Evolutionary conservation across 1,140 invertebrate species (phyloP), one percentile per base, ranked within the genome.

Genomic region (Lerema accius): DNA sequence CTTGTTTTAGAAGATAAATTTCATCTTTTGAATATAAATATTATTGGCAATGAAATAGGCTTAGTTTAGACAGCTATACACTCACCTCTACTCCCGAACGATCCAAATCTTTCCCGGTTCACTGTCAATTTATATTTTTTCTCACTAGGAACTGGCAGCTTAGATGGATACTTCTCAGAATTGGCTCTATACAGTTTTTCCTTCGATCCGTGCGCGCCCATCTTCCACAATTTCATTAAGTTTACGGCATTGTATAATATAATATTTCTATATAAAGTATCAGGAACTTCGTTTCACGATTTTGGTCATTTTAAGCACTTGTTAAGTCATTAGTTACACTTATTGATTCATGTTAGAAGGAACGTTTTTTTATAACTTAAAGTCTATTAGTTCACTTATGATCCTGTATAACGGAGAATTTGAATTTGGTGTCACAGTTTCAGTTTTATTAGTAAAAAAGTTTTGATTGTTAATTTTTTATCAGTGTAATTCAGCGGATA

Each of bases 151-250:
- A 90, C 86, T 11, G 89, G 91, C 37, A 91, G 70, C 67, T 91
- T 91, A 48, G 86, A 84, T 65, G 88, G 88, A 83, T 86, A 91
- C 59, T 91, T 93, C 74, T 93, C 93, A n/a, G 93, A 93, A 68
- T 90, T 92, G 59, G 89, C 90, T 69, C 93, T 91, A 71, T 92
- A 92, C 48, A 94, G 89, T 89, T 94, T 94, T 83, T 94, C 93
- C 85, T 94, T 94, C 45, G 94, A 94, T 66, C 93, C 93, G 85
- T 94, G 93, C 66, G 93, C 93, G 58, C 94, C 94, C 94, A 94
- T 94, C 90, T 89, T 92, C 78, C 84, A 73, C 40, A 76, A 70
- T 75, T 80, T 84, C 84, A 80, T 86, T 46, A 82, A 86, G 66
- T 67, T 73, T 65, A 79, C 48, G 63, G 61, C 83, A 87, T 84